Percentiles rank a stretch among this genome's conserved stretches.
Evolutionary conservation across 1,140 invertebrate genomes (phyloP).

Genomic region (Ectropis grisescens): DNA sequence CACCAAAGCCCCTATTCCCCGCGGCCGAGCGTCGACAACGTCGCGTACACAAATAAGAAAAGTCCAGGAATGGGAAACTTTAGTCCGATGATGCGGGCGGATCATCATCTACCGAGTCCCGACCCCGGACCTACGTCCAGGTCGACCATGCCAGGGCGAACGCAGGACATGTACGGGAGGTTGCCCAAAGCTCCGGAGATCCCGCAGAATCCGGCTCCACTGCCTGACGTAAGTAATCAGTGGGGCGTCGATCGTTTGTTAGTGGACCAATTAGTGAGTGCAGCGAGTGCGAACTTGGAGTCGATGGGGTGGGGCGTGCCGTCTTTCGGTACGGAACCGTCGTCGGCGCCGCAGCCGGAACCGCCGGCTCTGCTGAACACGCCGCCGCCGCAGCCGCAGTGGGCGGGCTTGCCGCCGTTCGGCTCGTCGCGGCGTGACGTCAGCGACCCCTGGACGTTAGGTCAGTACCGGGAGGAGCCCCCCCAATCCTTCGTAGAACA

Average conservation of each 20-base stretch:
- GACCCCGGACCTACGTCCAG: slow-evolving; percentile 32
- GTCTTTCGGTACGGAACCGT: slow-evolving; percentile 23
- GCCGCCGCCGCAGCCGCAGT: slow-evolving; percentile 31
- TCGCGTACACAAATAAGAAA: slow-evolving; percentile 36
- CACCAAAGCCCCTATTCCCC: slow-evolving; percentile 56
- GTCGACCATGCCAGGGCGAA: slow-evolving; percentile 17
- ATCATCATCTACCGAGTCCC: slow-evolving; percentile 49
- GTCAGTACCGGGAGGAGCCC: slow-evolving; percentile 46
- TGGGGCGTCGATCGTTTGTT: slow-evolving; percentile 40
- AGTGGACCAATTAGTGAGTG: slow-evolving; percentile 20
- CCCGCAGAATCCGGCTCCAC: slow-evolving; percentile 18
- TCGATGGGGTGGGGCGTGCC: slow-evolving; percentile 42
- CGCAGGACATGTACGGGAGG: slow-evolving; percentile 36
- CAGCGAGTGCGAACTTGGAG: slow-evolving; percentile 31
- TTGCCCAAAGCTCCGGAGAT: slow-evolving; percentile 33
- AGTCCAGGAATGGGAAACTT: slow-evolving; percentile 51
- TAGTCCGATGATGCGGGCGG: slow-evolving; percentile 52
- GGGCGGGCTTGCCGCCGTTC: slow-evolving; percentile 34
- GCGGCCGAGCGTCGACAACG: slow-evolving; percentile 39
- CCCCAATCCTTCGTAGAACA: slow-evolving; percentile 49
- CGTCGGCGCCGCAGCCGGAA: slow-evolving; percentile 14
- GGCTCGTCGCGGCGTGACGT: slow-evolving; percentile 17
- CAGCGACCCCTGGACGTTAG: slow-evolving; percentile 45
- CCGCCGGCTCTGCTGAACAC: slow-evolving; percentile 28
- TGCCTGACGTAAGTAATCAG: slow-evolving; percentile 27